A percentile compares a stretch with the other conserved stretches of the same genome.
These are phyloP conservation scores for Lutjanus campechanus DNA, from an alignment of 2,797 vertebrate genomes.

Conservation along the genomic window DNA sequence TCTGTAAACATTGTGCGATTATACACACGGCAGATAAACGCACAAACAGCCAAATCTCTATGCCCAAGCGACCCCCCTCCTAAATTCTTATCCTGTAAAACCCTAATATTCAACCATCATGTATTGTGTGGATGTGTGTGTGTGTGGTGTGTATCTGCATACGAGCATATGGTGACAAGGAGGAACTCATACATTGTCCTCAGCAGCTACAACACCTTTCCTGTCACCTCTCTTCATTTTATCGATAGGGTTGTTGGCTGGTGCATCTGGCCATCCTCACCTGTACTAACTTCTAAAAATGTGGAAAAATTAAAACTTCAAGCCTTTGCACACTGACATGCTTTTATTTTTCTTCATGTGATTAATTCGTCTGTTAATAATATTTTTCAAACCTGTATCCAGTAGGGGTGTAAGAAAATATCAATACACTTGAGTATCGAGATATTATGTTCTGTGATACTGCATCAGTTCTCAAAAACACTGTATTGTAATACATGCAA, in stretches of 20 bases:
- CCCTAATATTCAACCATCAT: background rate
- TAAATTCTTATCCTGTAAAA: slow-evolving; percentile 6
- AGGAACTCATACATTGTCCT: slow-evolving; percentile 36
- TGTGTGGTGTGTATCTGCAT: background rate
- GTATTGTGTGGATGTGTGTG: background rate
- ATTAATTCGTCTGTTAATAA: too few species aligned
- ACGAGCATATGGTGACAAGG: slow-evolving; percentile 39
- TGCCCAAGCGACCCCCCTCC: background rate
- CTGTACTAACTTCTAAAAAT: slow-evolving; percentile 11
- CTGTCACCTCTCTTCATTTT: slow-evolving; percentile 36
- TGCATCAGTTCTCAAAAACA: too few species aligned
- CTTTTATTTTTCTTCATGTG: too few species aligned
- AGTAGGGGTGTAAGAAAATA: too few species aligned
- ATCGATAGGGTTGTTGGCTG: slow-evolving; percentile 12
- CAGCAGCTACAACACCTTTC: slow-evolving; percentile 37
- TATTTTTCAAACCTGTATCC: too few species aligned
- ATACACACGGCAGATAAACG: slow-evolving; percentile 23
- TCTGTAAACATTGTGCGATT: slow-evolving; percentile 30
- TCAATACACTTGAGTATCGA: too few species aligned
- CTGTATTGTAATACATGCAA: too few species aligned
- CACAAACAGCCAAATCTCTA: background rate
- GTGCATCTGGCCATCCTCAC: slow-evolving; percentile 24
- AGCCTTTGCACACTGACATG: too few species aligned
- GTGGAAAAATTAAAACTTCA: background rate
- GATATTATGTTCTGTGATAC: too few species aligned